Conservation (phyloP, 1,140 invertebrate species). For the Galleria mellonella region DNA sequence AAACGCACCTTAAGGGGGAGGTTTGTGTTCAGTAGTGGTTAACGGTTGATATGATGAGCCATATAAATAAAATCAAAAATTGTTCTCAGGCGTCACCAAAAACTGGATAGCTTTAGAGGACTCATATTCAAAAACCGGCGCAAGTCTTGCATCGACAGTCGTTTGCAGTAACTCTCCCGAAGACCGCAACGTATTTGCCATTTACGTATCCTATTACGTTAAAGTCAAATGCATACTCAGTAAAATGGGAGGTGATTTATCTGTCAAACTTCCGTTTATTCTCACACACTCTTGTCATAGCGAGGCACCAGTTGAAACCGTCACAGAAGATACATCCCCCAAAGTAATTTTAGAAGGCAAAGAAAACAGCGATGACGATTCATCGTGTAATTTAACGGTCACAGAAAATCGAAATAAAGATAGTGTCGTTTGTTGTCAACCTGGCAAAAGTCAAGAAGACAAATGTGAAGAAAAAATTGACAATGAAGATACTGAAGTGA, state of each 20-base stretch:
- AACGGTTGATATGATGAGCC: too few species aligned
- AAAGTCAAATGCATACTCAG: slow-evolving; percentile 88
- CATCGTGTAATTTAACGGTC: slow-evolving; percentile 41
- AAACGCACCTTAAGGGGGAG: too few species aligned
- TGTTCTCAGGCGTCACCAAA: slow-evolving; percentile 78
- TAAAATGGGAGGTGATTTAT: slow-evolving; percentile 85
- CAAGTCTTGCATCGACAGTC: slow-evolving; percentile 82
- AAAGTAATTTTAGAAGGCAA: slow-evolving; percentile 67
- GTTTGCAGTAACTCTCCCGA: slow-evolving; percentile 76
- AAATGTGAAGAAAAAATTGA: slow-evolving; percentile 18
- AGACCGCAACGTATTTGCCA: slow-evolving; percentile 90
- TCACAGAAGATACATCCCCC: slow-evolving; percentile 58
- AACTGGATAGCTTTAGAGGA: slow-evolving; percentile 89
- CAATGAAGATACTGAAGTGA: slow-evolving; percentile 39
- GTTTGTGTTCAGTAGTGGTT: too few species aligned
- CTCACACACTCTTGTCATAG: slow-evolving; percentile 74
- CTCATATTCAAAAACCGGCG: slow-evolving; percentile 81
- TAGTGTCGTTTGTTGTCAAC: slow-evolving; percentile 20
- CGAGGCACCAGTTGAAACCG: slow-evolving; percentile 64
- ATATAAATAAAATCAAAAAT: neutral
- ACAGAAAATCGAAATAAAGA: slow-evolving; percentile 57
- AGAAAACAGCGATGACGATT: slow-evolving; percentile 58
- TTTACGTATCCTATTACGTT: slow-evolving; percentile 92
- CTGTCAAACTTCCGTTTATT: slow-evolving; percentile 87
- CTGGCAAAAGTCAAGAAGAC: too few species aligned